Evolutionary conservation across 2,888 invertebrate genomes (phyloP).

Genomic region (Lottia gigantea): DNA sequence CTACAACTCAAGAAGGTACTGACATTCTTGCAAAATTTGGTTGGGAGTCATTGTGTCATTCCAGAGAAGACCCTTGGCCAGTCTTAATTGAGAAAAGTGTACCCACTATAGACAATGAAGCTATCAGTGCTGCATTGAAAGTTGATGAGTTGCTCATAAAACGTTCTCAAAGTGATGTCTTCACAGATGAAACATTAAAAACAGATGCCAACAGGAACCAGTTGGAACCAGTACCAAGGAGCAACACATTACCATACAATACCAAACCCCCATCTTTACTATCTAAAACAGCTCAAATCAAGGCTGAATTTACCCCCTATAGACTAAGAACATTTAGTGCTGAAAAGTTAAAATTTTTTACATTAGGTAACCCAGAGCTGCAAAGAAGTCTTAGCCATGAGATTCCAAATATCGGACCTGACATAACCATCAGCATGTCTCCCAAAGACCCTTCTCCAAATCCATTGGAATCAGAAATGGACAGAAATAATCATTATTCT

Average conservation of each 20-base stretch:
- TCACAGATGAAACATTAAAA: constrained; percentile 10
- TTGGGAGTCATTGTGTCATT: constrained; percentile 78
- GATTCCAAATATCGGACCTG: no score
- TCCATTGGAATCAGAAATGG: constrained; percentile 67
- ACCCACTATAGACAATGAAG: constrained; percentile 20
- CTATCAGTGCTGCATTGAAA: neutral
- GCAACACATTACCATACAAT: constrained; percentile 46
- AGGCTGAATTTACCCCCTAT: neutral
- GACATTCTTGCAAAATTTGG: constrained; percentile 80
- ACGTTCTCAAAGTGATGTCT: neutral
- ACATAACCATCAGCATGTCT: no score
- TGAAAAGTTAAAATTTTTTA: constrained; percentile 20
- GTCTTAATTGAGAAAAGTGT: constrained; percentile 46
- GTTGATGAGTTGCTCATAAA: neutral
- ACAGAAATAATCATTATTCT: neutral
- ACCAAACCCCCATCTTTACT: constrained; percentile 39
- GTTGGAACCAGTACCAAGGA: constrained; percentile 28
- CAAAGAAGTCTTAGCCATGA: neutral
- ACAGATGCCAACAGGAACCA: constrained; percentile 22
- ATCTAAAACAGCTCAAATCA: constrained; percentile 24
- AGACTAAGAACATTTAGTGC: constrained; percentile 7
- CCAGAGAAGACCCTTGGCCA: constrained; percentile 73
- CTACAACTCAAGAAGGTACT: constrained; percentile 85
- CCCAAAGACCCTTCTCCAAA: no score
- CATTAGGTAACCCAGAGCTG: constrained; percentile 74